Base-by-base conservation (phyloP, 2,113 vertebrate species). In the Pollachius pollachius region DNA sequence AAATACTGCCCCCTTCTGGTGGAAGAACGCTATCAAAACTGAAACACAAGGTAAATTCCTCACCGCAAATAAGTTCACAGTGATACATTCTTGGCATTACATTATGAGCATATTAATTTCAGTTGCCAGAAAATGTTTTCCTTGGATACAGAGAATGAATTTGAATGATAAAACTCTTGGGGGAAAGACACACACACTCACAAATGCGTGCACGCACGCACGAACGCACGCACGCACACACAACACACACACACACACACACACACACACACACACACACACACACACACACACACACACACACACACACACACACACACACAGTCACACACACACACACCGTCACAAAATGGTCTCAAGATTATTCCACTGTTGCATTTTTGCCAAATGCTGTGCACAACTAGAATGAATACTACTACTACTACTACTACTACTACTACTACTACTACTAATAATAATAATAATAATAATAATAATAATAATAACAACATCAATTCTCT, bases 1-100 rank as follows among this genome's bases (percentile, higher is more conserved):
- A 89, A 80, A 85, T 74, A 73, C 79, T 74, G 88, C 81, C 78
- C 79, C 68, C 84, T 59, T 72, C 71, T 86, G 87, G 85, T 79
- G 30, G 30, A 73, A 60, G 65, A 0, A 67, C 67, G 13, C 74
- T 69, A 61, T 62, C 63, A 65, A 66, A 57, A 78, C 74, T 68
- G 64, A 80, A 67, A 76, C 64, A 64, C 57, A 37, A 2, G 54
- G 62, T 17, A 37, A 63, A 64, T 21, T 13, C 65, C 65, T 73
- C 74, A 57, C 65, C 79, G 72, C 52, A 59, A 19, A 52, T 71
- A 57, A 34, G n/a, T 0, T 76, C 76, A 80, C 85, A 83, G 82
- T 80, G 72, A 84, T 73, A 52, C 64, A 62, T 70, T 23, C 41
- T 57, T 67, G 3, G 16, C 23, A 70, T 59, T 67, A 21, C 64